Base-by-base conservation (phyloP, 1,140 invertebrate genomes). In the Drosophila neocordata region DNA sequence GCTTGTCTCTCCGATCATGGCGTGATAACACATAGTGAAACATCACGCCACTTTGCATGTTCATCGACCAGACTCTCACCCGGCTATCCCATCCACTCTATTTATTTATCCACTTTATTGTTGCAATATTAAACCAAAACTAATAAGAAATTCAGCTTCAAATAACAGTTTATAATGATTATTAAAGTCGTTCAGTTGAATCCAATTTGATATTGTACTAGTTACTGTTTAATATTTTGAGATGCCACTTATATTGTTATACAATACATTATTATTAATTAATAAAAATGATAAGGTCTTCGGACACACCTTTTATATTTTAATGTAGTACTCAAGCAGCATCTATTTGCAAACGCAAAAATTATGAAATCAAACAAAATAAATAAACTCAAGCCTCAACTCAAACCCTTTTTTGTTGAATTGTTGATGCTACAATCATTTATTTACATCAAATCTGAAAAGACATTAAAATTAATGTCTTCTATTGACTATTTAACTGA, bases 41-140 rank as follows among this genome's bases (percentile, higher is more conserved):
- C 15, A 48, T 20, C 41, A 48, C 41, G 41, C 41, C 41, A 48
- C 41, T 48, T 48, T 48, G 41, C 41, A 48, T 48, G 41, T 11
- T 20, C 41, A 13, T 38, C n/a, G 12, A 15, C 13, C 41, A 48
- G 41, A 20, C 15, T 48, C 41, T 48, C 41, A 11, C 18, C 15
- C 8, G 15, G 6, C 27, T 31, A 31, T 31, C 27, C 41, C n/a
- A 48, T 48, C 41, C 41, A 48, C 15, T 48, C 41, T 48, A 48
- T 48, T 48, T 48, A 48, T 20, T 48, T 20, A 44, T 11, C 15
- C 41, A 48, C 8, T 20, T 15, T 11, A 11, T 20, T 20, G 15
- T 11, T 48, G 41, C 15, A 48, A 20, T 11, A 8, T 18, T 2
- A 48, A 48, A 48, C 9, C 11, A 20, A 48, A 48, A 20, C 15